phyloP scores from a whole-genome alignment of 2,888 invertebrate species.

The Latheticus oryzae region DNA sequence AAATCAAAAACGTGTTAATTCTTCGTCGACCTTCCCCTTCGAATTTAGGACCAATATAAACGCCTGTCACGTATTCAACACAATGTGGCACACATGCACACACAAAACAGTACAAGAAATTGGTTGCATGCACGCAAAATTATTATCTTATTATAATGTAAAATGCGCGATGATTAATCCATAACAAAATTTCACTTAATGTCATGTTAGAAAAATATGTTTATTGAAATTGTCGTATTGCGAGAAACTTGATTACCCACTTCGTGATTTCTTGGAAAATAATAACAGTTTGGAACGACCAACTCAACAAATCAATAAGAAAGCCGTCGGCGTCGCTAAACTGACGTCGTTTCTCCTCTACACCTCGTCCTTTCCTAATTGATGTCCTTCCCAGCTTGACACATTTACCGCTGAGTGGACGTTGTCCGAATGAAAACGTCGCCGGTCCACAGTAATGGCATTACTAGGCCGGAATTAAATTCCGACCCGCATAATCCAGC shows the following conservation, averaged over 20 bases:
- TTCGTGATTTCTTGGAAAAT: too few relatives aligned
- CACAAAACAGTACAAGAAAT: conserved; percentile 5
- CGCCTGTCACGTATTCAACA: conserved; percentile 23
- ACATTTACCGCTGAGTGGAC: conserved; percentile 45
- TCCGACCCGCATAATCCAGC: conserved; percentile 45
- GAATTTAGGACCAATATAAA: conserved; percentile 16
- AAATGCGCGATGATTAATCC: too few relatives aligned
- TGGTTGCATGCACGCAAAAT: conserved; percentile 11
- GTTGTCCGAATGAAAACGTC: conserved; percentile 41
- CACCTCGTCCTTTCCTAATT: conserved; percentile 37
- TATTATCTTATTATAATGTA: conserved; percentile 8
- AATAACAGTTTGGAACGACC: conserved; percentile 4
- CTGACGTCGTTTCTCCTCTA: conserved; percentile 17
- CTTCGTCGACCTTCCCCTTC: conserved; percentile 9
- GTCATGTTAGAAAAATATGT: too few relatives aligned
- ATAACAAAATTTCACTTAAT: too few relatives aligned
- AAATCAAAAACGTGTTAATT: conserved; percentile 34
- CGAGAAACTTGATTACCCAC: too few relatives aligned
- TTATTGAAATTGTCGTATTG: too few relatives aligned
- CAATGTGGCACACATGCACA: conserved; percentile 10
- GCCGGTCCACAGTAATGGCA: conserved; percentile 44
- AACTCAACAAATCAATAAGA: conserved; percentile 31
- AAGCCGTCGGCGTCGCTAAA: conserved; percentile 10
- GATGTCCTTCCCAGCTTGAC: conserved; percentile 39
- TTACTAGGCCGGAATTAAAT: conserved; percentile 46